These are phyloP conservation scores for Oreochromis niloticus DNA, from an alignment of 2,113 vertebrate genomes.

Conservation along the genomic window DNA sequence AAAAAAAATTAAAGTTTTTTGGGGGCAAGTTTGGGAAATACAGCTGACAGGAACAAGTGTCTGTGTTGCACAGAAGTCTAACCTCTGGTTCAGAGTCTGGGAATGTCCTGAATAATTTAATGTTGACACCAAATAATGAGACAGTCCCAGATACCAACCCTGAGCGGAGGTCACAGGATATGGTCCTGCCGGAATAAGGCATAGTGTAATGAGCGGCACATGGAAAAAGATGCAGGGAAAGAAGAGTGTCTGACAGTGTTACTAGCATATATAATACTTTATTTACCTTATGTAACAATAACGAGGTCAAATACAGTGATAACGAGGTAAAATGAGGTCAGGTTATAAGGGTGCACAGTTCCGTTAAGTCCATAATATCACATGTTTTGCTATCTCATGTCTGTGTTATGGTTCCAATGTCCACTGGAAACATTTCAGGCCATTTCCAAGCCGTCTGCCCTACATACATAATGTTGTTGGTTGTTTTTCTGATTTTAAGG, in stretches of 20 bases:
- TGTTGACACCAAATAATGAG: not conserved
- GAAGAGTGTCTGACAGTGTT: not conserved
- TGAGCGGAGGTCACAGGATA: not conserved
- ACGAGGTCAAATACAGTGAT: not conserved
- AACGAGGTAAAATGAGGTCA: not conserved
- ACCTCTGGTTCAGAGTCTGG: not conserved
- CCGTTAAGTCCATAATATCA: not conserved
- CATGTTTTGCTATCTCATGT: not conserved
- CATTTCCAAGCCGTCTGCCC: not conserved
- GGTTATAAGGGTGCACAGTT: not conserved
- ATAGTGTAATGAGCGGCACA: not conserved
- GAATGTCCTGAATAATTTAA: not conserved
- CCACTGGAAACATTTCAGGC: not conserved
- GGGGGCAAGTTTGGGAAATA: not conserved
- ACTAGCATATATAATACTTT: not conserved
- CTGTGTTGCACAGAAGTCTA: slow-evolving; percentile 18
- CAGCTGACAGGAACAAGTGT: not conserved
- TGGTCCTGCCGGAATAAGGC: not conserved
- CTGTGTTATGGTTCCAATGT: not conserved
- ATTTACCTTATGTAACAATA: not conserved
- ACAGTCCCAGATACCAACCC: not conserved
- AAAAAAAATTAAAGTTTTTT: not conserved
- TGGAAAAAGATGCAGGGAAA: not conserved
- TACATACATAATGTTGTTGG: not conserved
- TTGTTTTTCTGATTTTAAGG: not conserved